Percentiles rank a stretch among this genome's conserved stretches.
phyloP scores from a whole-genome alignment of 2,113 vertebrate species.

The Podarcis muralis region DNA sequence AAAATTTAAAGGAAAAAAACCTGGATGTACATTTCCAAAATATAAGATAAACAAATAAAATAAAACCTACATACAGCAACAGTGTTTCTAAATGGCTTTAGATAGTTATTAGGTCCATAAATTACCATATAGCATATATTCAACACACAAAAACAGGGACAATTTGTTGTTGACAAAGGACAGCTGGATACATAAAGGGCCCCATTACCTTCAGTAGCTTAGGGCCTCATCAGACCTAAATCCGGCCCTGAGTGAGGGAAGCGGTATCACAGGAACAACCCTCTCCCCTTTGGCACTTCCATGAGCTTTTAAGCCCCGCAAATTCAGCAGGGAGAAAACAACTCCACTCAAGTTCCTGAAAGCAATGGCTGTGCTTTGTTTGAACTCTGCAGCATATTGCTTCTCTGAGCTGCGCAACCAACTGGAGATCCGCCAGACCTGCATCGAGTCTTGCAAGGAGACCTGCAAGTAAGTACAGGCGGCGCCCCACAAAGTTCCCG shows the following conservation, averaged over 20 bases:
- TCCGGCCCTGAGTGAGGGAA: neutral
- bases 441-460: conserved; percentile 78
- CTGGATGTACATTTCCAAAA: too few species aligned
- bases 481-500: accelerated
- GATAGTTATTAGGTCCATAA: too few species aligned
- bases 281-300: neutral
- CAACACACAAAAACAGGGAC: too few species aligned
- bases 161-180: too few species aligned
- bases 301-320: too few species aligned
- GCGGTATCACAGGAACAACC: neutral
- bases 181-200: too few species aligned
- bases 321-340: neutral
- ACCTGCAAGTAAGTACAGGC: conserved; percentile 79
- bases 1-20: too few species aligned
- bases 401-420: conserved; percentile 70
- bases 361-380: neutral
- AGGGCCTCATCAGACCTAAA: neutral
- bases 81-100: too few species aligned
- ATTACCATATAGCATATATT: too few species aligned
- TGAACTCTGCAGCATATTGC: conserved; percentile 70
- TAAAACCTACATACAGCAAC: too few species aligned
- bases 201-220: too few species aligned
- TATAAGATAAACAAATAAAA: too few species aligned
- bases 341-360: neutral
- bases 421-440: conserved; percentile 69